Conservation (phyloP, 2,797 vertebrate species). For the Sitta carolinensis region DNA sequence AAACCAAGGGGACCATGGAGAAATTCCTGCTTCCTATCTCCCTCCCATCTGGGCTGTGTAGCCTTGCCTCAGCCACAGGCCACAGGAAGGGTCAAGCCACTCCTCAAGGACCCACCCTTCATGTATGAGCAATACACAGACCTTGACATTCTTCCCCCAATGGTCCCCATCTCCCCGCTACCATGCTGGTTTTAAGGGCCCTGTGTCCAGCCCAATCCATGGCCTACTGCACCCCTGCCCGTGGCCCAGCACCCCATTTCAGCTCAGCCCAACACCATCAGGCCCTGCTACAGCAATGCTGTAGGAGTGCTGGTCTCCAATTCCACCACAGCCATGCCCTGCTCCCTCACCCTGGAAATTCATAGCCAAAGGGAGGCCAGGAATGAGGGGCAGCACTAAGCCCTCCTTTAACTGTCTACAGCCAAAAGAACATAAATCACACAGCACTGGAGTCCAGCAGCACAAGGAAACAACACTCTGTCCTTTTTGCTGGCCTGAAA, state of each 20-base stretch:
- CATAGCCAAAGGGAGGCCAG: neutral
- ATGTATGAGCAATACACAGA: neutral
- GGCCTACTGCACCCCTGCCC: neutral
- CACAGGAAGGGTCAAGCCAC: neutral
- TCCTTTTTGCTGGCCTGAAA: constrained; percentile 14
- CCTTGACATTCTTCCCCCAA: neutral
- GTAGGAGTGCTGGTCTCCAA: neutral
- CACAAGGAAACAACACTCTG: neutral
- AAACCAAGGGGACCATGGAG: neutral
- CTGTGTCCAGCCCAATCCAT: neutral
- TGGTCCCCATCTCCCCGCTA: neutral
- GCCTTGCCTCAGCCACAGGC: neutral
- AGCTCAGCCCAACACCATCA: neutral
- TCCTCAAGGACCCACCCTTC: neutral
- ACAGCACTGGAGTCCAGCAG: neutral
- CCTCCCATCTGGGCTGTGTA: neutral
- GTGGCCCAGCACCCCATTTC: neutral
- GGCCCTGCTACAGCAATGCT: neutral
- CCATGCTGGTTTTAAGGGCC: neutral
- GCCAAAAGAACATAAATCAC: constrained; percentile 4
- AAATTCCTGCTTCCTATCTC: neutral
- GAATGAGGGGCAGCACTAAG: neutral
- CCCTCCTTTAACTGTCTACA: neutral
- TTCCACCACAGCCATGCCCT: neutral
- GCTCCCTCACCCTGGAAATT: neutral